Evolutionary conservation across 1,140 invertebrate genomes (phyloP).

Genomic region (Metopolophium dirhodum): DNA sequence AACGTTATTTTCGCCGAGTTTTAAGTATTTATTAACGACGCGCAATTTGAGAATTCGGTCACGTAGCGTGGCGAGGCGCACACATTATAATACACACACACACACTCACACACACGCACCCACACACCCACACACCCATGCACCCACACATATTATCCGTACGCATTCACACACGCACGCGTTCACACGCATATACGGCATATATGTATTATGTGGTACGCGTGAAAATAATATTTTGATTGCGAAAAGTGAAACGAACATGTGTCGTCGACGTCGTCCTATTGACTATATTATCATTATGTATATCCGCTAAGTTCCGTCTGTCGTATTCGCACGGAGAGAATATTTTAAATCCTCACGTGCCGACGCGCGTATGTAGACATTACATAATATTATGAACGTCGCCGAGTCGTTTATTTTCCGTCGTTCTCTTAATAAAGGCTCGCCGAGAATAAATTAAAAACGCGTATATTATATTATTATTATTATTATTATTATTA

Average conservation of each 20-base stretch:
- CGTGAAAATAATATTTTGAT: constrained; percentile 6
- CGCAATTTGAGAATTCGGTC: background rate
- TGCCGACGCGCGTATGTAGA: background rate
- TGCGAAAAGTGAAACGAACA: constrained; percentile 47
- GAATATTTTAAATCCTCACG: constrained; percentile 27
- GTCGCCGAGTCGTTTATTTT: background rate
- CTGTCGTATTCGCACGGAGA: background rate
- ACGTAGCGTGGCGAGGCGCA: background rate
- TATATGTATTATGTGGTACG: background rate
- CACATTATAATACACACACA: background rate
- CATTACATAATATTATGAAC: constrained; percentile 17
- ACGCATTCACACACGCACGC: no score
- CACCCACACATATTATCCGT: no score
- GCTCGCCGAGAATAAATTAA: background rate
- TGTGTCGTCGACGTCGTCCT: constrained; percentile 18
- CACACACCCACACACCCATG: rapidly evolving
- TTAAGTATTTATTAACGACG: background rate
- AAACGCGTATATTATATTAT: background rate
- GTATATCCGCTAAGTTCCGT: background rate
- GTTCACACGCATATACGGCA: background rate
- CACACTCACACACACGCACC: no score
- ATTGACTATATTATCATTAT: background rate
- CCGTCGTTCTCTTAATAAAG: background rate
- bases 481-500: background rate
- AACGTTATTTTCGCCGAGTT: background rate